phyloP scores from a whole-genome alignment of 1,140 invertebrate genomes.

The Bombus haemorrhoidalis region DNA sequence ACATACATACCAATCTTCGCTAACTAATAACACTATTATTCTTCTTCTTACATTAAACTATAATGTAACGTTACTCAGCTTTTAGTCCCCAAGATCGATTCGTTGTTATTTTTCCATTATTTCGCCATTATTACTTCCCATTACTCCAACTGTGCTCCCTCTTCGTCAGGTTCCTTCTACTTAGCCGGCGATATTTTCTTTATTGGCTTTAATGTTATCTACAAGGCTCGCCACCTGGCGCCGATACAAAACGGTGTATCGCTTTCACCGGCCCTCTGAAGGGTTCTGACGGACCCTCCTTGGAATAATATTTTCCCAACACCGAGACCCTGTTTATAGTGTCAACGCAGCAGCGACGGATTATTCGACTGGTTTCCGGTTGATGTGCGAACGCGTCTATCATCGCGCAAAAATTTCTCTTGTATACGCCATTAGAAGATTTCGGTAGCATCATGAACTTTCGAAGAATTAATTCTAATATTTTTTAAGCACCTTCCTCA shows the following conservation, averaged over 20 bases:
- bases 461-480: background rate
- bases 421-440: background rate
- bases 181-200: constrained; percentile 59
- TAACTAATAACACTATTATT: background rate
- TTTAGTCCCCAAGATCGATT: background rate
- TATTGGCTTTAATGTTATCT: constrained; percentile 65
- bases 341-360: constrained; percentile 60
- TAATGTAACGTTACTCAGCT: background rate
- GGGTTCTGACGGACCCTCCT: constrained; percentile 48
- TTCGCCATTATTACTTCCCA: constrained; percentile 43
- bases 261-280: constrained; percentile 54
- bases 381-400: constrained; percentile 1
- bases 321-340: constrained; percentile 68
- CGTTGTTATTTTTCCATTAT: constrained; percentile 49
- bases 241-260: constrained; percentile 62
- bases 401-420: background rate
- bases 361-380: constrained; percentile 48
- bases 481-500: too few relatives aligned
- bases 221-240: constrained; percentile 65
- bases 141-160: background rate
- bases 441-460: background rate
- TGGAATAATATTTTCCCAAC: constrained; percentile 72
- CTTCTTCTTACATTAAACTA: background rate
- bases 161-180: constrained; percentile 35
- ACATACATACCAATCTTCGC: background rate